Evolutionary conservation across 2,888 invertebrate species (phyloP).

Genomic region (Scaptomyza reducta): DNA sequence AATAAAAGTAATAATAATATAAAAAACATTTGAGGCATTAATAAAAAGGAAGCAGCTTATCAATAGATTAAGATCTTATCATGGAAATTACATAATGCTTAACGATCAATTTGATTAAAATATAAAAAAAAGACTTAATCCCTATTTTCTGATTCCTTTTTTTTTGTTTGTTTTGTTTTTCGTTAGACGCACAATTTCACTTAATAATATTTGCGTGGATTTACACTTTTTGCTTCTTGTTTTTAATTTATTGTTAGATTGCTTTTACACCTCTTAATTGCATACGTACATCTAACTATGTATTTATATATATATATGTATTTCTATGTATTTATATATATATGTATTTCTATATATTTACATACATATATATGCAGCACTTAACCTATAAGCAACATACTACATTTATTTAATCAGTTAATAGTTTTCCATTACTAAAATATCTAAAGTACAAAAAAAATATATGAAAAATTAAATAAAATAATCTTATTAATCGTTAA

Average conservation of each 20-base stretch:
- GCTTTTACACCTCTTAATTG: conserved; percentile 2
- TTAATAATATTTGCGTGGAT: conserved; percentile 66
- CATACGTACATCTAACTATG: conserved; percentile 11
- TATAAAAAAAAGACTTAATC: conserved; percentile 15
- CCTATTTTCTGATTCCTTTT: conserved; percentile 12
- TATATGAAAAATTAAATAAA: conserved; percentile 30
- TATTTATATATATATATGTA: conserved; percentile 10
- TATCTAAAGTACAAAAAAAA: conserved; percentile 27
- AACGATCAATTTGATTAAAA: conserved; percentile 20
- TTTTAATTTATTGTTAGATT: conserved; percentile 6
- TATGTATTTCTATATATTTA: not conserved
- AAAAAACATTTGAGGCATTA: conserved; percentile 58
- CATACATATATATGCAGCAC: conserved; percentile 19
- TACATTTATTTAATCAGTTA: conserved; percentile 29
- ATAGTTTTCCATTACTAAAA: conserved; percentile 30
- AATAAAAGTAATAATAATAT: conserved; percentile 37
- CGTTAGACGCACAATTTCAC: conserved; percentile 53
- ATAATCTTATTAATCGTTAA: conserved; percentile 17
- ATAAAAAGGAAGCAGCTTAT: conserved; percentile 48
- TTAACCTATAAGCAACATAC: conserved; percentile 46
- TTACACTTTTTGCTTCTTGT: conserved; percentile 22
- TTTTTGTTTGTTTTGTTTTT: conserved; percentile 18
- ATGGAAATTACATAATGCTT: conserved; percentile 49
- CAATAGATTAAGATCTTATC: conserved; percentile 23
- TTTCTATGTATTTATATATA: conserved; percentile 8